A percentile compares a stretch with the other conserved stretches of the same genome.
phyloP scores from a whole-genome alignment of 2,888 invertebrate species.

The Brassicogethes aeneus region DNA sequence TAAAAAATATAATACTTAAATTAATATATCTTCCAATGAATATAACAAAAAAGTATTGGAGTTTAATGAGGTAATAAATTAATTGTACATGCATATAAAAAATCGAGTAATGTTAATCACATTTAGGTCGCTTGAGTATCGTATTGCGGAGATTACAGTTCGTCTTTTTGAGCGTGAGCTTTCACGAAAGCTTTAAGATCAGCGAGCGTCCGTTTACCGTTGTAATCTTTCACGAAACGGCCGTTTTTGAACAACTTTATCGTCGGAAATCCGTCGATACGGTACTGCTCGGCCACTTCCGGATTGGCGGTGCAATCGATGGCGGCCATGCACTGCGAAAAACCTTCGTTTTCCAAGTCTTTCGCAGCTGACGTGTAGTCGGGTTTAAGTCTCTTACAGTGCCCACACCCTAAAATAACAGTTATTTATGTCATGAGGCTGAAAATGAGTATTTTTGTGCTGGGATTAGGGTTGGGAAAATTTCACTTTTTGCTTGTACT shows the following conservation, averaged over 20 bases:
- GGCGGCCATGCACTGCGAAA: conserved; percentile 42
- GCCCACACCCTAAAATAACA: conserved; percentile 59
- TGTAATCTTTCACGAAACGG: conserved; percentile 46
- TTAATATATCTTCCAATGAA: too few species aligned
- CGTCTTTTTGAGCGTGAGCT: conserved; percentile 21
- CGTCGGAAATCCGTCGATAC: conserved; percentile 58
- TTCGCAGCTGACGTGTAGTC: conserved; percentile 52
- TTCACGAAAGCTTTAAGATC: conserved; percentile 49
- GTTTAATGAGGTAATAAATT: background rate
- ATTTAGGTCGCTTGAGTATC: background rate
- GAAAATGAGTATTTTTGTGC: background rate
- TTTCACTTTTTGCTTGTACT: too few species aligned
- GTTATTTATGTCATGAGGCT: too few species aligned
- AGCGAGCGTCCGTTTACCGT: conserved; percentile 46
- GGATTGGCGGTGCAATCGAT: conserved; percentile 59
- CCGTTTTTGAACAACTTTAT: conserved; percentile 54
- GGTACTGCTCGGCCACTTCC: conserved; percentile 48
- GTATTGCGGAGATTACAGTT: conserved; percentile 19
- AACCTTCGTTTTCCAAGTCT: conserved; percentile 39
- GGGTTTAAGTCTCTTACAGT: conserved; percentile 61
- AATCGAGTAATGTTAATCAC: background rate
- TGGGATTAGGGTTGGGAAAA: too few species aligned
- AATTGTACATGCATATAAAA: conserved; percentile 1
- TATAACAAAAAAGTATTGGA: too few species aligned
- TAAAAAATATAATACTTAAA: too few species aligned